Evolutionary conservation across 1,140 invertebrate species (phyloP), one percentile per base, ranked within the genome.

Genomic region (Monomorium pharaonis): DNA sequence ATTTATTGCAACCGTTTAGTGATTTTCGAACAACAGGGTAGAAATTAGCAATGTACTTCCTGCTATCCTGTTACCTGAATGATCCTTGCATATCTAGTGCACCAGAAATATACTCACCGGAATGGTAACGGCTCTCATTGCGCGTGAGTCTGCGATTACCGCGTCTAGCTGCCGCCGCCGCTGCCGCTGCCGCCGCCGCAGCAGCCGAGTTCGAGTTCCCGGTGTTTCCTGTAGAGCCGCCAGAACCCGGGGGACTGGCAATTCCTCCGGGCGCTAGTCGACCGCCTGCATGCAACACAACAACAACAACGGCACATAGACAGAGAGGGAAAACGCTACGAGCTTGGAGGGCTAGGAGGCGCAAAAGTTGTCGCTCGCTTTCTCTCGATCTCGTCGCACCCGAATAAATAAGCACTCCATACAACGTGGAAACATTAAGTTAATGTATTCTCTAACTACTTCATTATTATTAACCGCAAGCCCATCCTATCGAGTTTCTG

Each of bases 101-200:
- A n/a, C 18, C 33, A 42, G 37, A 65, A 37, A 58, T 85, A 86
- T 94, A 95, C 96, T 97, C 97, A 99, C 98, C 98, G 95, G 98
- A 99, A 95, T 99, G 98, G 95, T 99, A 99, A 91, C 98, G 96
- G 95, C 98, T 98, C 95, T 99, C 98, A 96, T 99, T 98, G 92
- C 98, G 96, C 87, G 98, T 99, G 77, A 99, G 97, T 91, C 98
- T 96, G 85, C 98, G 96, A 95, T 98, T 98, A 92, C 97, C 98
- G 92, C 98, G 96, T 92, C 98, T 96, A 92, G 97, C 96, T 84
- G 78, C 78, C 37, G 78, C 78, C 51, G 78, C 78, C 33, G 49
- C 78, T 7, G 67, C 76, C 67, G 78, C 72, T 27, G 72, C 76
- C 44, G 76, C 76, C n/a, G 69, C 51, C 21, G 56, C 54, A 76